Percentiles rank a stretch among this genome's conserved stretches.
These are phyloP conservation scores for Misgurnus mizolepis DNA, from an alignment of 2,113 vertebrate species.

Conservation along the genomic window DNA sequence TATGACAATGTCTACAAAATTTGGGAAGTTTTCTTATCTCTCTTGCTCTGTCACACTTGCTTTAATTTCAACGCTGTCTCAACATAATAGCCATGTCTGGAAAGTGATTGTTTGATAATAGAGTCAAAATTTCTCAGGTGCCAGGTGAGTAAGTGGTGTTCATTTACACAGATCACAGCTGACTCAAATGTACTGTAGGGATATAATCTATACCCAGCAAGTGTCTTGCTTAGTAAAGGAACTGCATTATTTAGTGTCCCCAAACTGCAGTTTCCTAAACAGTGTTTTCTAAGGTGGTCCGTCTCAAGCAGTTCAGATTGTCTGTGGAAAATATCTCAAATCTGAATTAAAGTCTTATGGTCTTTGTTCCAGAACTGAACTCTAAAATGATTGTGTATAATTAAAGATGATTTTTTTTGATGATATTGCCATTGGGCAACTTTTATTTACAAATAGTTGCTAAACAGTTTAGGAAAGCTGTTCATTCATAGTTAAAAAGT, in stretches of 20 bases:
- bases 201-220: background rate
- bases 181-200: constrained; percentile 2
- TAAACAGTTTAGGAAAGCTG: no score
- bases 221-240: background rate
- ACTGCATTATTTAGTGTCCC: background rate
- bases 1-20: background rate
- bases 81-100: background rate
- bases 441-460: no score
- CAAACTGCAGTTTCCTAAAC: background rate
- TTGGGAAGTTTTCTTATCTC: constrained; percentile 9
- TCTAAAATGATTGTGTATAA: no score
- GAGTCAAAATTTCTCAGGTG: background rate
- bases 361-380: no score
- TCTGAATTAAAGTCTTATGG: no score
- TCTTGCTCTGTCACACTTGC: background rate
- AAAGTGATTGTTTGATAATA: constrained; percentile 16
- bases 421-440: no score
- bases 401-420: no score
- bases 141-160: background rate
- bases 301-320: no score
- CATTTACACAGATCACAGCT: constrained; percentile 8
- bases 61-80: constrained; percentile 11
- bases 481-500: no score
- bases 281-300: no score
- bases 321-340: no score